Evolutionary conservation across 2,113 vertebrate genomes (phyloP).

Genomic region (Carlito syrichta): DNA sequence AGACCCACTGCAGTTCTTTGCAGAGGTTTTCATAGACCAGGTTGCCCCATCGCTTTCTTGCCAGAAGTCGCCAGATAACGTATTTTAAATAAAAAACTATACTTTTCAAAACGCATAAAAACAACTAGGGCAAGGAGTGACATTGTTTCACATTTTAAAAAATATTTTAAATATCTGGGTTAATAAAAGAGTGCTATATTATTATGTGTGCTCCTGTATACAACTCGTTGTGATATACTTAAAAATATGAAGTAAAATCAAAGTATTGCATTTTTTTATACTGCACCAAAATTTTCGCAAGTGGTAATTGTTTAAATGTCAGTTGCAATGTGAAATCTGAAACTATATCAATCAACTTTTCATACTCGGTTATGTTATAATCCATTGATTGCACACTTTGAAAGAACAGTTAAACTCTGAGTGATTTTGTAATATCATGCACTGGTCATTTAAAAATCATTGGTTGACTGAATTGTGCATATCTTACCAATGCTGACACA

Average conservation of each 20-base stretch:
- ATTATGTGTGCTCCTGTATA: background rate
- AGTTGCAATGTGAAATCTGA: background rate
- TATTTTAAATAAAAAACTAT: too few relatives aligned
- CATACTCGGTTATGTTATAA: background rate
- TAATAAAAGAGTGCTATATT: background rate
- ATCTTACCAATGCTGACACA: background rate
- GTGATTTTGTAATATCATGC: background rate
- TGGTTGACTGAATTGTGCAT: background rate
- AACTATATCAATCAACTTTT: background rate
- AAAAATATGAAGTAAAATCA: background rate
- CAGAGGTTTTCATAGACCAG: too few relatives aligned
- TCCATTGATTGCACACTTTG: background rate
- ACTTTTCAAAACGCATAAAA: background rate
- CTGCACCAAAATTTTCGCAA: background rate
- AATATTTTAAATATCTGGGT: background rate
- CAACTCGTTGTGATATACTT: background rate
- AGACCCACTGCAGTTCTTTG: too few relatives aligned
- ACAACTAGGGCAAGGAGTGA: background rate
- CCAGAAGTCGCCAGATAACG: too few relatives aligned
- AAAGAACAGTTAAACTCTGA: background rate
- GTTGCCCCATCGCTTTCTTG: too few relatives aligned
- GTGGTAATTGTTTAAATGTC: background rate
- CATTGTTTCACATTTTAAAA: background rate
- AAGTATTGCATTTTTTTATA: background rate
- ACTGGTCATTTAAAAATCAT: background rate